Evolutionary conservation across 2,888 invertebrate species (phyloP), one percentile per base, ranked within the genome.

Genomic region (Notodonta ziczac): DNA sequence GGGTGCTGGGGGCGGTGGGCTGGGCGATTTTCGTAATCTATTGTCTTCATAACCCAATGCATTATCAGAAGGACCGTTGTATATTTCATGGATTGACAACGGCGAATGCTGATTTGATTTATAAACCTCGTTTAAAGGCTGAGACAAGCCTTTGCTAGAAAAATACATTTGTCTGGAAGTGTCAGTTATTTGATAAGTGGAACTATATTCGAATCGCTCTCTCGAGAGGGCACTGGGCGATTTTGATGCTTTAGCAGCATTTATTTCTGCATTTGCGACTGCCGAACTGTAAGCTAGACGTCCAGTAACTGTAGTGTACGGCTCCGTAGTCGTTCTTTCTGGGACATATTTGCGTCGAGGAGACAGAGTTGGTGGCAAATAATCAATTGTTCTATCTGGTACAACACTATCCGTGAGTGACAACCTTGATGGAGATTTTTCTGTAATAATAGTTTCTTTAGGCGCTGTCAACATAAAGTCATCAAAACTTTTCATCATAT

Each of bases 1-100:
- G 0, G 97, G 97, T 0, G 97, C 97, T 39, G 97, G 97, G 5
- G 97, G 97, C 3, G 97, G 97, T 3, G 97, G 97, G 83, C 96
- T 96, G 0, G 96, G 96, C 39, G 96, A 95, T 62, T 90, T 90
- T 66, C 84, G 80, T 70, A 87, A 70, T 76, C 94, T 90, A 70
- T 85, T 91, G 72, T 94, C 94, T 39, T 94, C 90, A 72, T 93
- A 94, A 70, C 85, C 89, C 57, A 94, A 83, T 68, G 94, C 94
- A 32, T 87, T 90, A 61, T 92, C 87, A 70, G 79, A 71, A 59
- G 94, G 86, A 62, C 95, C 94, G 51, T 96, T 96, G 79, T 96
- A 94, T 48, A 95, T 88, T 79, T 95, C 95, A 76, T 95, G 95
- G 62, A 95, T 92, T 39, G 96, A 96, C 58, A 95, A 84, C 0